Base-by-base conservation (phyloP, 1,140 invertebrate genomes). In the Sarcophaga bullata region DNA sequence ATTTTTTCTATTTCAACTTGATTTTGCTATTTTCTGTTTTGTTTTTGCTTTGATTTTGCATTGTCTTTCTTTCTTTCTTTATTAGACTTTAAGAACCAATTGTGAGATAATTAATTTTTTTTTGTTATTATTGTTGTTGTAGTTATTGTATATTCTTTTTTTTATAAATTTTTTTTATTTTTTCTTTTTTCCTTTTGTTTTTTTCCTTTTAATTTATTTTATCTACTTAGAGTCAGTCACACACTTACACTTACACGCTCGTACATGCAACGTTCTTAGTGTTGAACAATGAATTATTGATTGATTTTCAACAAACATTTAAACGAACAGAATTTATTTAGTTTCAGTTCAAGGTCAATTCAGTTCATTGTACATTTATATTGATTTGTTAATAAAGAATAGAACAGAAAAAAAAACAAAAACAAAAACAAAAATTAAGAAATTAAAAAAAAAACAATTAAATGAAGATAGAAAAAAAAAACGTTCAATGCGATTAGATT, bases 311-410 rank as follows among this genome's bases (percentile, higher is more conserved):
- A 76, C 47, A 76, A 76, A 76, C 48, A 48, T 76, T 76, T 76
- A 49, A 47, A 48, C 73, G 73, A 49, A 48, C 73, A 25, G 17
- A 25, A 25, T 73, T 73, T 73, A 73, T 76, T 48, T 76, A 76
- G 73, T 76, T 76, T 48, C 73, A 76, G 73, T 76, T 76, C 73
- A 76, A 76, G 73, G 73, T 76, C 48, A 49, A 49, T 48, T n/a
- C 73, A 15, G 73, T 76, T 25, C 11, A 10, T 76, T 76, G 73
- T 76, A 49, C 46, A 47, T 76, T 48, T 17, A 58, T 47, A 76
- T 49, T 76, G n/a, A 76, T 76, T 48, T 76, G 73, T 76, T 48
- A 48, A 76, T 76, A 49, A 75, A 58, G n/a, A n/a, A 58, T 13
- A 58, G n/a, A 58, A 58, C 3, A 58, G 15, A 58, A 58, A 3